Conservation (phyloP, 2,888 invertebrate genomes). For the Caenorhabditis wallacei region DNA sequence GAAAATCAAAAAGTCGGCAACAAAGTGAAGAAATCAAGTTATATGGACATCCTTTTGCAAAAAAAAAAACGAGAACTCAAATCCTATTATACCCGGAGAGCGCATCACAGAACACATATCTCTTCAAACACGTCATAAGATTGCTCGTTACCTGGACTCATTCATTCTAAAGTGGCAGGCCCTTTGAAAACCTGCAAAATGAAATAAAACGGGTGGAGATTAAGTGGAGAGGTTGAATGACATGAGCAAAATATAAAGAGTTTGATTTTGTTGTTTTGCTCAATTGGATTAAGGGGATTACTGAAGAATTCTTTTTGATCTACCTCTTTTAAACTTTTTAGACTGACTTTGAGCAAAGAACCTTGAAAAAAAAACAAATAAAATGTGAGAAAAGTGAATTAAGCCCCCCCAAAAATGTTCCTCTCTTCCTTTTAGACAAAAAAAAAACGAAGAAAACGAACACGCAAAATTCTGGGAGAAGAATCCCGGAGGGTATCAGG, state of each 20-base stretch:
- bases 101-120: constrained; percentile 38
- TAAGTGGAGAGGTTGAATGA: not conserved
- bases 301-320: no score
- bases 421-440: not conserved
- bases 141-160: constrained; percentile 21
- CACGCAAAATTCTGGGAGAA: constrained; percentile 20
- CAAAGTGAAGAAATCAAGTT: no score
- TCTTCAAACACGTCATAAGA: constrained; percentile 22
- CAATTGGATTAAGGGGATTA: not conserved
- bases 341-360: no score
- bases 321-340: no score
- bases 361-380: no score
- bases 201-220: constrained; percentile 7
- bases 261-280: not conserved
- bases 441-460: constrained; percentile 9
- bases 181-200: constrained; percentile 18
- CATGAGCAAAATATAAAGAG: not conserved
- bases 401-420: not conserved
- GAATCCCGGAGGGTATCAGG: constrained; percentile 24
- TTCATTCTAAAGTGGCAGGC: constrained; percentile 5
- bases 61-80: constrained; percentile 27
- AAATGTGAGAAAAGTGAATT: not conserved
- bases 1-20: no score
- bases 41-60: constrained; percentile 8
- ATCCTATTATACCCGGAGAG: constrained; percentile 32